Percentiles rank a stretch among this genome's conserved stretches.
These are phyloP conservation scores for Porphyrio hochstetteri DNA, from an alignment of 2,113 vertebrate species.

Conservation along the genomic window DNA sequence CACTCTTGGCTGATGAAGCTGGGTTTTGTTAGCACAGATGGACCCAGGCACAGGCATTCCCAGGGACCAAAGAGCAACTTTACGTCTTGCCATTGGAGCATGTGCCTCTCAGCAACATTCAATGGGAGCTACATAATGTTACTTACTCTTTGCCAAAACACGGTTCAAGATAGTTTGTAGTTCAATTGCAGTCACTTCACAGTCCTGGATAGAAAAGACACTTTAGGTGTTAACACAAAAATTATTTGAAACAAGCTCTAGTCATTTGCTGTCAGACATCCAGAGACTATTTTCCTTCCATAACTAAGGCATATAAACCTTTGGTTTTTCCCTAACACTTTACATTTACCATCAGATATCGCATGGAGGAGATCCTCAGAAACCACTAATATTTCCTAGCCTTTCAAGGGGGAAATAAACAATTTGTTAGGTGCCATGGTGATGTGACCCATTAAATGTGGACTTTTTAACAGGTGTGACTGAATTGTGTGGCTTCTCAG, in stretches of 20 bases:
- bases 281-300: not conserved
- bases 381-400: not conserved
- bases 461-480: not conserved
- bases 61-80: not conserved
- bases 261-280: not conserved
- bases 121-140: not conserved
- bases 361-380: not conserved
- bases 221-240: not conserved
- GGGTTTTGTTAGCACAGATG: not conserved
- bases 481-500: not conserved
- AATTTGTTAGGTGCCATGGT: not conserved
- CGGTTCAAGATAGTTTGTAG: slow-evolving; percentile 83
- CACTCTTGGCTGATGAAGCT: not conserved
- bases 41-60: not conserved
- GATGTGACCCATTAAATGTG: not conserved
- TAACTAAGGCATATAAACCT: not conserved
- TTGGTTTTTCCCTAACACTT: not conserved
- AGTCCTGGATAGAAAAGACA: slow-evolving; percentile 75
- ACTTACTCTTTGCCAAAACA: slow-evolving; percentile 82
- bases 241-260: not conserved
- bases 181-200: slow-evolving; percentile 79
- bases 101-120: not conserved
- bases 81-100: not conserved
- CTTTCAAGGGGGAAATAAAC: not conserved
- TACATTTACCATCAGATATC: not conserved